Evolutionary conservation across 1,140 invertebrate species (phyloP), one percentile per base, ranked within the genome.

Genomic region (Heliconius hermathena): DNA sequence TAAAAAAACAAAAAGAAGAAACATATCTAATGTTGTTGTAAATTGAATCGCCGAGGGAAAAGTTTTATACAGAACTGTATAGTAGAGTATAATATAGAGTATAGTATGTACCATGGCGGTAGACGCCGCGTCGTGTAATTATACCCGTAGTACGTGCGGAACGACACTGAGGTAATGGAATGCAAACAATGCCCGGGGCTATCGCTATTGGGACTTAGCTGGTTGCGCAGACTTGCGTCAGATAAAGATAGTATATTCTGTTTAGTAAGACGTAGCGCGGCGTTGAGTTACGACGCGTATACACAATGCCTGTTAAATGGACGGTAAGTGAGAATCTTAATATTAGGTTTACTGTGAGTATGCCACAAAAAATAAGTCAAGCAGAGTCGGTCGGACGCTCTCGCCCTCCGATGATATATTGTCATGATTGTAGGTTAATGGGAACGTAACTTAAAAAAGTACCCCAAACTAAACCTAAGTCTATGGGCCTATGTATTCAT

Each of bases 181-280:
- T 78, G 72, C 41, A 78, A 78, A 78, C 77, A 78, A 73, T 41
- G 77, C 77, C 72, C 66, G 38, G 38, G 77, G 77, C 73, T 76
- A 76, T 76, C 74, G 74, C 74, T 33, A 33, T 66, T 76, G 57
- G 57, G 60, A 76, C 57, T 76, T 49, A 54, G 46, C 16, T 29
- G 13, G 3, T 2, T 26, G 2, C 13, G 38, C 38, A 76, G 57
- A 70, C 74, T 46, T 76, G 18, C 18, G 74, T 46, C 38, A 11
- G 4, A 9, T 20, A 4, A 52, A 52, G 16, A 29, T 36, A 4
- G 18, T 1, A 71, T 6, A 20, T 71, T 18, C 41, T 13, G 41
- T 46, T 13, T 73, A 9, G n/a, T 72, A 41, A 73, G 36, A 38
- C 36, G 4, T 5, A 36, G 13, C 33, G 49, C 18, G 49, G 49